Evolutionary conservation across 2,113 vertebrate genomes (phyloP).

Genomic region (Garra rufa): DNA sequence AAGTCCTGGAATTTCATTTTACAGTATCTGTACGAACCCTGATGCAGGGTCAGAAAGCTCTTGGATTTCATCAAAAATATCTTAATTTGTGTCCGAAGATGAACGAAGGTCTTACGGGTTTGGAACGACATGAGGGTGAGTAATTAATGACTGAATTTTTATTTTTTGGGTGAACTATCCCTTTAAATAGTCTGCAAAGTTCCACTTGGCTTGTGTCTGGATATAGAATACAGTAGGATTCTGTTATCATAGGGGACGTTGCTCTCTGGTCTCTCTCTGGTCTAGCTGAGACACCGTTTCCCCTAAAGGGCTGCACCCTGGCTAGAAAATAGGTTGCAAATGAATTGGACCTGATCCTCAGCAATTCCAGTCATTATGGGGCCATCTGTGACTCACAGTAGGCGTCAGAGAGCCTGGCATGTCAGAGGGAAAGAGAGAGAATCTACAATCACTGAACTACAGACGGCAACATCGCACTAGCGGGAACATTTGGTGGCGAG

Average conservation of each 20-base stretch:
- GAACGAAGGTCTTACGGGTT: too few species aligned
- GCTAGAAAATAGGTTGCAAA: slow-evolving; percentile 52
- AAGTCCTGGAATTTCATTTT: too few species aligned
- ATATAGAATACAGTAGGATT: slow-evolving; percentile 14
- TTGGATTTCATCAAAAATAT: too few species aligned
- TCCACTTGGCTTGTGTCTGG: neutral
- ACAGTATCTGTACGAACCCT: too few species aligned
- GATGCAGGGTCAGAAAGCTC: too few species aligned
- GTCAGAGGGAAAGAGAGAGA: slow-evolving; percentile 40
- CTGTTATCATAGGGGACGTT: slow-evolving; percentile 45
- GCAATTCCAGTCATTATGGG: slow-evolving; percentile 63
- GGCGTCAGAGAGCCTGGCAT: slow-evolving; percentile 55
- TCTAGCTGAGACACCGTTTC: slow-evolving; percentile 56
- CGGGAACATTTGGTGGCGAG: slow-evolving; percentile 48
- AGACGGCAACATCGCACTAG: slow-evolving; percentile 35
- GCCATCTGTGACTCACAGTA: slow-evolving; percentile 62
- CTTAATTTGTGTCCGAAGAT: too few species aligned
- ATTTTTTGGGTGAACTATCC: too few species aligned
- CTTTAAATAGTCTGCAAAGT: neutral
- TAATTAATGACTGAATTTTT: too few species aligned
- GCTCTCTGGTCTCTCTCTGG: slow-evolving; percentile 33
- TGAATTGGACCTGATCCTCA: slow-evolving; percentile 60
- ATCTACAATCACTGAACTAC: slow-evolving; percentile 5
- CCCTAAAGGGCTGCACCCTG: slow-evolving; percentile 58
- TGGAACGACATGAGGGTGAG: too few species aligned